Evolutionary conservation across 2,888 invertebrate species (phyloP), one percentile per base, ranked within the genome.

Genomic region (Epirrita christyi): DNA sequence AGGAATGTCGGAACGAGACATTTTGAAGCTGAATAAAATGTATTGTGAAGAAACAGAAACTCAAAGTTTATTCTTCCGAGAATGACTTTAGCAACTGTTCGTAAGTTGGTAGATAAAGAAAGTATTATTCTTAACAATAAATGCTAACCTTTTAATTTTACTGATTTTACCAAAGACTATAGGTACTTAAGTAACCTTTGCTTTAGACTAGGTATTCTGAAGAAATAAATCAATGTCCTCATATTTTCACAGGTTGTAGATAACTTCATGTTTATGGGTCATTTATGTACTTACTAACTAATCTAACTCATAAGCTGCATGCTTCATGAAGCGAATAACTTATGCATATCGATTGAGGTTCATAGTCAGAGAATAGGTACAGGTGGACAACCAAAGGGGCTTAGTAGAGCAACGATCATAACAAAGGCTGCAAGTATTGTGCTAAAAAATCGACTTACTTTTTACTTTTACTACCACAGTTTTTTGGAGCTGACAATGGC

Each of bases 21-120:
- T 90, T 54, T 21, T 72, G 14, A 92, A 92, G 63, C 61, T 91
- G 15, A 86, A 85, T 47, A 86, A 72, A 78, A 91, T 91, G 91
- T 91, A 91, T 59, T 91, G 90, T 57, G 75, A 81, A 54, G 72
- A 75, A 52, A 55, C 59, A n/a, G 63, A 70, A 46, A 45, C 48
- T 46, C 68, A 55, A 55, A 71, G 63, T 52, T 61, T 51, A n/a
- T 59, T 61, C 28, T 67, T 67, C 40, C 36, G 64, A 7, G 66
- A 64, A n/a, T 64, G 47, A 63, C 42, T 54, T 14, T 14, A 42
- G 28, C n/a, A 1, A 14, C 21, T 9, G 13, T 48, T 9, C 34
- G 45, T 29, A 49, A 49, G 40, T 41, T 52, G 11, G 6, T 40
- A 5, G 14, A 44, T 38, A 38, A 11, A 36, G 15, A 21, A 21